phyloP scores from a whole-genome alignment of 2,113 vertebrate genomes.

The Alouatta palliata region DNA sequence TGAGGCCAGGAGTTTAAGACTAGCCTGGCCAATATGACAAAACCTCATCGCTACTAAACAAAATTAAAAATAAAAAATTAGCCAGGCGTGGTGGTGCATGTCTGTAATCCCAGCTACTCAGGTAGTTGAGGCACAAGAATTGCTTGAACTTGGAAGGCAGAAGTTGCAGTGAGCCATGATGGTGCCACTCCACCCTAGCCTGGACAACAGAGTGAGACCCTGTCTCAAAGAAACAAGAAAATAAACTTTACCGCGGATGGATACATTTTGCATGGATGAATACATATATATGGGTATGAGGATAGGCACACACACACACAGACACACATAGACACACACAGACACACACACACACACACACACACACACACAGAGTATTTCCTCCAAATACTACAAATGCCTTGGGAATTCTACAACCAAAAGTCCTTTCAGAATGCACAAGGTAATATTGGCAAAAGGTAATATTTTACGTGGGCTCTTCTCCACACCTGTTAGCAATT shows the following conservation, averaged over 20 bases:
- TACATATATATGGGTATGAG: neutral
- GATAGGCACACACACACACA: neutral
- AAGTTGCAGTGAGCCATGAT: too few species aligned
- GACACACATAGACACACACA: neutral
- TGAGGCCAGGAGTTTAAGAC: too few species aligned
- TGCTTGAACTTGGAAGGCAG: too few species aligned
- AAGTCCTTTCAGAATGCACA: constrained; percentile 71
- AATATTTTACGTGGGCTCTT: constrained; percentile 69
- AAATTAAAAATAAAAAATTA: too few species aligned
- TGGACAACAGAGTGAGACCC: too few species aligned
- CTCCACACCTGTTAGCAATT: constrained; percentile 83
- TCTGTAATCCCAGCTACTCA: too few species aligned
- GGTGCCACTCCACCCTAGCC: too few species aligned
- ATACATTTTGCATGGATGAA: neutral
- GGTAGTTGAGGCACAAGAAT: too few species aligned
- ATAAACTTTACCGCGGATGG: neutral
- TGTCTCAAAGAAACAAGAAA: neutral
- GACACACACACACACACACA: neutral
- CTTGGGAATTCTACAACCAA: constrained; percentile 66
- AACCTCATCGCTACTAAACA: too few species aligned
- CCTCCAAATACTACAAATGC: constrained; percentile 8
- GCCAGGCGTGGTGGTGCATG: too few species aligned
- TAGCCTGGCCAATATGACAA: too few species aligned
- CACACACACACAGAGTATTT: neutral
- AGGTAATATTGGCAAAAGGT: constrained; percentile 31